Evolutionary conservation across 30 jellyfish, hydroid and myxozoan species (phyloP).

Genomic region (Calvadosia cruxmelitensis): DNA sequence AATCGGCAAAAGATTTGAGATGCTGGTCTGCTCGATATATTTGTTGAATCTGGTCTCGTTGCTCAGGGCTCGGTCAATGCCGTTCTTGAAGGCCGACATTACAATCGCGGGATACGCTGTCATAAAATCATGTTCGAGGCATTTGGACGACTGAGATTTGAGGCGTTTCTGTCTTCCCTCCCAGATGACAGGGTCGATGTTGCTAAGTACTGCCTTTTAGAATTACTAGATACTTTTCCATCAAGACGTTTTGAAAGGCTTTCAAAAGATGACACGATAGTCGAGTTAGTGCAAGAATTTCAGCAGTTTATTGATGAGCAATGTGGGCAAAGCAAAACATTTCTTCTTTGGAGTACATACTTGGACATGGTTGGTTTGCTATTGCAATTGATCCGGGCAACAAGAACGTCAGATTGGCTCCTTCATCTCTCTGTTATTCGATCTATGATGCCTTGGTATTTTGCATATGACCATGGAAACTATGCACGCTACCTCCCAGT

Average conservation of each 20-base stretch:
- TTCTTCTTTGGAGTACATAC: slow-evolving; percentile 32
- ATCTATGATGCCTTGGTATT: slow-evolving; percentile 53
- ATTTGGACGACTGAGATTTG: slow-evolving; percentile 14
- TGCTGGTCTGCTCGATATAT: slow-evolving; percentile 34
- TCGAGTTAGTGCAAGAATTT: no score
- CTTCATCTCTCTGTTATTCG: slow-evolving; percentile 38
- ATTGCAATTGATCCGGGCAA: slow-evolving; percentile 27
- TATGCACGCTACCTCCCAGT: slow-evolving; percentile 37
- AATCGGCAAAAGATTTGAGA: slow-evolving; percentile 12
- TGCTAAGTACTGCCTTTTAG: no score
- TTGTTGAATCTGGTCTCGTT: slow-evolving; percentile 28
- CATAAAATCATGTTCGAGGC: slow-evolving; percentile 40
- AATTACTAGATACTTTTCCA: no score
- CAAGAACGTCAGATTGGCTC: slow-evolving; percentile 47
- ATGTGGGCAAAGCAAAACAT: no score
- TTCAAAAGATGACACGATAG: no score
- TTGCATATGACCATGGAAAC: slow-evolving; percentile 31
- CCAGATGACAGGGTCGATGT: slow-evolving; percentile 1
- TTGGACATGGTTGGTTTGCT: slow-evolving; percentile 41
- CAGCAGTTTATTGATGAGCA: no score
- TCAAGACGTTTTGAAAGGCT: no score
- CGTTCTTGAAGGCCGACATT: slow-evolving; percentile 21
- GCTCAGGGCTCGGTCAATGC: slow-evolving; percentile 42
- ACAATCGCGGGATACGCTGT: slow-evolving; percentile 29
- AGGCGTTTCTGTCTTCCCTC: slow-evolving; percentile 22